These are phyloP conservation scores for Pseudomugil gertrudae DNA, from an alignment of 2,797 vertebrate genomes.

Conservation along the genomic window DNA sequence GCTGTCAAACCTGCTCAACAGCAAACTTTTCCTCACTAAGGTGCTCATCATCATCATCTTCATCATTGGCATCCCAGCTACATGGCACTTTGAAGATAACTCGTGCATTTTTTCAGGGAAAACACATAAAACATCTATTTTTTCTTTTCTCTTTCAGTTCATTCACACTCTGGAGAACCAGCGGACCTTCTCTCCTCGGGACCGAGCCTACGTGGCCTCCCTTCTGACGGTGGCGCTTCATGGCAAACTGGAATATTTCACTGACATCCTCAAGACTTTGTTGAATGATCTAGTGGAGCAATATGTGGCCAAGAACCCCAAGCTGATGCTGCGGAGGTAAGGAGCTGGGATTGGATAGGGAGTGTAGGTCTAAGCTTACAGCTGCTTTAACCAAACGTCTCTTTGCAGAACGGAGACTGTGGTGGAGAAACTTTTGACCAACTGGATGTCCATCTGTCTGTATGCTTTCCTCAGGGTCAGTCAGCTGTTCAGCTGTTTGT, in stretches of 20 bases:
- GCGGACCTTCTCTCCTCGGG: slow-evolving; percentile 93
- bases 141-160: slow-evolving; percentile 79
- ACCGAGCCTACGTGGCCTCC: slow-evolving; percentile 94
- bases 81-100: accelerated
- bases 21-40: slow-evolving; percentile 99
- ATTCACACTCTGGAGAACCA: slow-evolving; percentile 98
- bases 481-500: neutral
- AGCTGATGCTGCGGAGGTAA: slow-evolving; percentile 96
- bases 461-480: slow-evolving; percentile 93
- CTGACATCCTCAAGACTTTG: slow-evolving; percentile 96
- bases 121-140: no score
- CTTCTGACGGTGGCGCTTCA: slow-evolving; percentile 95
- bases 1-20: slow-evolving; percentile 97
- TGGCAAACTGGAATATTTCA: slow-evolving; percentile 97
- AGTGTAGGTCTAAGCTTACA: no score
- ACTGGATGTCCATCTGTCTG: slow-evolving; percentile 99
- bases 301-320: slow-evolving; percentile 97
- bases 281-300: slow-evolving; percentile 96
- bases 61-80: no score
- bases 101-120: neutral
- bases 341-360: neutral
- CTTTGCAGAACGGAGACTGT: slow-evolving; percentile 93
- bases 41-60: slow-evolving; percentile 63
- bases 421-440: slow-evolving; percentile 97
- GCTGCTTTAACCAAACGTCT: neutral